These are phyloP conservation scores for Rousettus leschenaultii DNA, from an alignment of 2,113 vertebrate species.

Conservation along the genomic window DNA sequence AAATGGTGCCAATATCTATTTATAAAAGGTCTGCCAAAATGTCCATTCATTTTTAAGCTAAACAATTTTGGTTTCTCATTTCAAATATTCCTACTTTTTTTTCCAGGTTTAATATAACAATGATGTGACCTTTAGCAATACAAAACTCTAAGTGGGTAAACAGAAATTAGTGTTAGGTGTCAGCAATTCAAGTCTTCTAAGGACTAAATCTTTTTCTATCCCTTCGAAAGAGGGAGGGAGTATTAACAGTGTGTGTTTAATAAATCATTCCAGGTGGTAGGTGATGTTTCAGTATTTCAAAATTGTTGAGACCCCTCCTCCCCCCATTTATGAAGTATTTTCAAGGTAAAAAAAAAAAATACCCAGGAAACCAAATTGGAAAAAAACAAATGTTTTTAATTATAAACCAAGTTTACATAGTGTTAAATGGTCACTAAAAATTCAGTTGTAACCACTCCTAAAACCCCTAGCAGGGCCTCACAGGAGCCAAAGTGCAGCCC, in stretches of 20 bases:
- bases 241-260: neutral
- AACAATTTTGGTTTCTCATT: slow-evolving; percentile 13
- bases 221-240: neutral
- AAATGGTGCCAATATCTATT: neutral
- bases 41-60: neutral
- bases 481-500: neutral
- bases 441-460: neutral
- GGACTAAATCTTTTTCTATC: neutral
- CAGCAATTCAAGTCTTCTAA: neutral
- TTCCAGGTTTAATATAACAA: neutral
- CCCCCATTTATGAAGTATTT: neutral
- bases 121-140: neutral
- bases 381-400: slow-evolving; percentile 78
- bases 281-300: neutral
- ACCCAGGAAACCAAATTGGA: slow-evolving; percentile 69
- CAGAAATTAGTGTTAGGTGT: neutral
- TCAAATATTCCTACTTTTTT: neutral
- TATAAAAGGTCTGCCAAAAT: neutral
- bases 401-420: slow-evolving; percentile 66
- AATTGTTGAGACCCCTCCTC: neutral
- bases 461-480: neutral
- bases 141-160: neutral
- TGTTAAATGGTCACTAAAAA: slow-evolving; percentile 35
- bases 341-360: slow-evolving; percentile 48
- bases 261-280: neutral